Evolutionary conservation across 2,113 vertebrate species (phyloP), one percentile per base, ranked within the genome.

Genomic region (Pelmatolapia mariae): DNA sequence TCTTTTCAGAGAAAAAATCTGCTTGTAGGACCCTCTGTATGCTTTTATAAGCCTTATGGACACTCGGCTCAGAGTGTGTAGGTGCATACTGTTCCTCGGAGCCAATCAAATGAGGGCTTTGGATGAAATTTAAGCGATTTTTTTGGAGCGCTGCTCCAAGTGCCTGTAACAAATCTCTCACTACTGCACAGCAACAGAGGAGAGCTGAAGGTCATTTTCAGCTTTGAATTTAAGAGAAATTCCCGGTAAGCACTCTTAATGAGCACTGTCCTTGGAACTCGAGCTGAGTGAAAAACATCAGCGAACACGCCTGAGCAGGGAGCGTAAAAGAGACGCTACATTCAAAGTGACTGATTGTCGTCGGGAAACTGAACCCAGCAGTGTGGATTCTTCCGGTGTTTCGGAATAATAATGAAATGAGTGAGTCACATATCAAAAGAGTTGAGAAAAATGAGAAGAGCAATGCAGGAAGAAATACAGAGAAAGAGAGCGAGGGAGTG

Each of bases 171-270:
- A 22, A 80, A 89, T 88, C 73, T 82, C 43, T 40, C 8, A 4
- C n/a, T 11, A 36, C 80, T n/a, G 45, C 84, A 84, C 43, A 9
- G 83, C 40, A 33, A 89, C 89, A 82, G 78, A 88, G 79, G 80
- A 84, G 82, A 89, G 73, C 85, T 85, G 84, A 91, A 93, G 89
- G 93, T 94, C 94, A 91, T 91, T 83, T 86, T 84, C n/a, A 52
- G 53, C 80, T 22, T 26, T 45, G 66, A 84, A 88, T 93, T 61
- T 78, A 86, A 94, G 50, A 89, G 86, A 89, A 93, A 87, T 57
- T 93, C 43, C 33, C 50, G 15, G 66, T 82, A 80, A 89, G 88
- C 71, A 87, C 66, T 26, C 73, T 80, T 94, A 95, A 94, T 89
- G 89, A 95, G 92, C 59, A 2, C 31, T 24, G 92, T 90, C 87